Base-by-base conservation (phyloP, 1,140 invertebrate species). In the Aculops lycopersici region DNA sequence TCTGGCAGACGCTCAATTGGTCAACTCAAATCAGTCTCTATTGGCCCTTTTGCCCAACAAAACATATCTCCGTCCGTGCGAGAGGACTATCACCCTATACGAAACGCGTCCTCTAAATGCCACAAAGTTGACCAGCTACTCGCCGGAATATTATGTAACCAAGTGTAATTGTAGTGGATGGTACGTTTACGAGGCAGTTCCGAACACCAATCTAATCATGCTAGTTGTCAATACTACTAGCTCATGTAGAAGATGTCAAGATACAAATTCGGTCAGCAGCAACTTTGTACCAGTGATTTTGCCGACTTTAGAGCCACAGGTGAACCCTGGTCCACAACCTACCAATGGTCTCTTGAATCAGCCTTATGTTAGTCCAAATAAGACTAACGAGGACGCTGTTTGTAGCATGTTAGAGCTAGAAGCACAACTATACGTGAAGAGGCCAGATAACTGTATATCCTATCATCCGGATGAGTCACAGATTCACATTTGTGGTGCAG, bases 161-260 rank as follows among this genome's bases (percentile, higher is more conserved):
- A n/a, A n/a, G n/a, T n/a, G n/a, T n/a, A n/a, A n/a, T n/a, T n/a
- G n/a, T n/a, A n/a, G n/a, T n/a, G n/a, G n/a, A n/a, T n/a, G n/a
- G n/a, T 86, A 84, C 58, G 83, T 78, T 55, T 77, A 83, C 12
- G 78, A 84, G 51, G 79, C 79, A 58, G 78, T 84, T 48, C 75
- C 71, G 31, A 72, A 79, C 51, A 83, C 78, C 48, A 86, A 86
- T 61, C 57, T 86, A 37, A 77, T 86, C 39, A 58, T 84, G 40
- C 58, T 84, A 18, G 79, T 81, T 35, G 76, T 81, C 38, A 76
- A 83, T 53, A 83, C 75, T 0, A 55, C 76, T 41, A 84, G 79
- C 58, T 74, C 75, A 21, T 86, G 79, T 55, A 74, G 40, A n/a
- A 73, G 20, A 72, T 68, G 47, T 78, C 77, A 53, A 70, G 73